Conservation (phyloP, 2,113 vertebrate species). For the Nycticryphes semicollaris region DNA sequence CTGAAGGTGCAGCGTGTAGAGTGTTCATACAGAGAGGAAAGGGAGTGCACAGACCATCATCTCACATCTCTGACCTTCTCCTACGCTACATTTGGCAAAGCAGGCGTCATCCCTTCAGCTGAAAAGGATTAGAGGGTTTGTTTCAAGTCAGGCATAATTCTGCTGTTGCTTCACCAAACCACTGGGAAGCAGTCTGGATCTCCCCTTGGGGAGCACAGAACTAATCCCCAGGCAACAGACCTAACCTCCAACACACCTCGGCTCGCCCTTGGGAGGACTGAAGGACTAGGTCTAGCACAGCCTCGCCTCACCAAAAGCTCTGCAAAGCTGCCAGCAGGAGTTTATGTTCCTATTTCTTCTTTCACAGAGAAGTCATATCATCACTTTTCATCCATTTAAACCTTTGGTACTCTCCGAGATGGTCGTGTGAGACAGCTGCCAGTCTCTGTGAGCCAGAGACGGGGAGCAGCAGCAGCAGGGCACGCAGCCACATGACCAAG, state of each 20-base stretch:
- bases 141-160: background rate
- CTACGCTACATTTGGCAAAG: background rate
- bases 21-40: background rate
- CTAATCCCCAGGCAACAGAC: background rate
- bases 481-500: fast-evolving
- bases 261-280: background rate
- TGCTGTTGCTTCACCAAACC: background rate
- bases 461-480: background rate
- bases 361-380: background rate
- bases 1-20: background rate
- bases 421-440: background rate
- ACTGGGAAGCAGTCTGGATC: background rate
- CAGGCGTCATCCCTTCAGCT: background rate
- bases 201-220: background rate
- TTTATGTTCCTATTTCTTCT: background rate
- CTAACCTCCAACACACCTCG: background rate
- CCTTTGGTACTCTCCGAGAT: background rate
- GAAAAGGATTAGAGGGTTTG: background rate
- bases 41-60: background rate
- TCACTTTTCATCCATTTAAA: background rate
- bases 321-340: background rate
- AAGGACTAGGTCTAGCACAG: background rate
- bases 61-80: background rate
- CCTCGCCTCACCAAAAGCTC: background rate
- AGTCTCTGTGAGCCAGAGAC: background rate